phyloP scores from a whole-genome alignment of 2,113 vertebrate species.

The Riparia riparia region DNA sequence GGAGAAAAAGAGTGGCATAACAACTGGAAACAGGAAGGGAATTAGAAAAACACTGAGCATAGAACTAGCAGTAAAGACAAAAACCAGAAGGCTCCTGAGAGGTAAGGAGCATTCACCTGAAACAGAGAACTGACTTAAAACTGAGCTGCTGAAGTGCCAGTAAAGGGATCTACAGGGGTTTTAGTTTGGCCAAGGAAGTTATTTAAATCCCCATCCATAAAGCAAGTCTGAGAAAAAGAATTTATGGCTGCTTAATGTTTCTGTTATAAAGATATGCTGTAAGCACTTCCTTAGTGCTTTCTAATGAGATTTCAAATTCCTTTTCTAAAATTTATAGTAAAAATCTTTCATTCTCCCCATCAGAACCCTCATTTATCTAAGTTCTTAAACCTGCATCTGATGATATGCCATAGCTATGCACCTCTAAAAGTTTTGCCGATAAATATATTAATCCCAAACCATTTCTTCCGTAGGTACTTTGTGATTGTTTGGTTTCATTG shows the following conservation, averaged over 20 bases:
- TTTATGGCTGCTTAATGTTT: background rate
- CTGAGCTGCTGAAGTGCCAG: background rate
- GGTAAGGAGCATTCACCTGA: background rate
- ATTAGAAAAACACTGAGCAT: background rate
- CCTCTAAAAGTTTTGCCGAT: background rate
- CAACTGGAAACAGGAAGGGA: background rate
- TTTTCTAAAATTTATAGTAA: background rate
- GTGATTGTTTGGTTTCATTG: background rate
- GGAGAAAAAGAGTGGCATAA: background rate
- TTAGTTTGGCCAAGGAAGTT: background rate
- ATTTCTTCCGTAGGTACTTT: background rate
- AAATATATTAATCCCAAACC: background rate
- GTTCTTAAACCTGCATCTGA: background rate
- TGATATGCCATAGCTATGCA: background rate
- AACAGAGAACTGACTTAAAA: background rate
- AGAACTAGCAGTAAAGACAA: background rate
- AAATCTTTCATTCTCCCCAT: background rate
- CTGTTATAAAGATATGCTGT: background rate
- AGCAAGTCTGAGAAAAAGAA: background rate
- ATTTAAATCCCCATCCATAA: background rate
- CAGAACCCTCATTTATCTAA: background rate
- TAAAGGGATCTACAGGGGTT: background rate
- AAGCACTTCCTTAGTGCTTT: background rate
- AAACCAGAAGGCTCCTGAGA: background rate
- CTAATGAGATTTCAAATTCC: background rate